Evolutionary conservation across 2,797 vertebrate genomes (phyloP).

Genomic region (Sphenopsis melanotis): DNA sequence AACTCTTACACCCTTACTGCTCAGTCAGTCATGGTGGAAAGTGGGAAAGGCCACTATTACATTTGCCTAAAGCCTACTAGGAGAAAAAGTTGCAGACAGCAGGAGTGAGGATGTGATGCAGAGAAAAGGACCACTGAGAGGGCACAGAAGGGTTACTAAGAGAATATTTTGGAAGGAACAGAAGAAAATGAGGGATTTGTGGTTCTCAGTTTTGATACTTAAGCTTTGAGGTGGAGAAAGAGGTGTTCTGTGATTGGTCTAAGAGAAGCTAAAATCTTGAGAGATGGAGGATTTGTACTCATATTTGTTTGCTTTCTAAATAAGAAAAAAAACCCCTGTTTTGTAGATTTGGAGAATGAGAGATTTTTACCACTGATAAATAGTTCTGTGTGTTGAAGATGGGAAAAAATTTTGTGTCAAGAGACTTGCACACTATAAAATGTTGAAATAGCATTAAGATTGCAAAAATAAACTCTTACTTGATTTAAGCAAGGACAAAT

Average conservation of each 20-base stretch:
- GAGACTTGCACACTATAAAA: background rate
- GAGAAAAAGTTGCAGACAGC: background rate
- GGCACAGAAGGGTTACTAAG: background rate
- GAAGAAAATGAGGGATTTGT: background rate
- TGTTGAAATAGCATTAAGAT: background rate
- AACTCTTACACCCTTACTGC: background rate
- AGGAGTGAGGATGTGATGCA: background rate
- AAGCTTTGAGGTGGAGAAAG: background rate
- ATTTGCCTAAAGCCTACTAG: background rate
- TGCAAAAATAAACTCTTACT: background rate
- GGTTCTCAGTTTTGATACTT: background rate
- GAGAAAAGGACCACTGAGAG: background rate
- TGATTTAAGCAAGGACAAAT: background rate
- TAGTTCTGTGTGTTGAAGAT: background rate
- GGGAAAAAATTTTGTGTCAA: accelerated
- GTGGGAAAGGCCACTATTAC: background rate
- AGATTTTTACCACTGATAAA: background rate
- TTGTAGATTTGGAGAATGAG: background rate
- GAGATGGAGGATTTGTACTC: background rate
- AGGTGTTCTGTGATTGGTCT: background rate
- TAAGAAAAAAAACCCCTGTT: accelerated
- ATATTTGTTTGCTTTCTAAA: background rate
- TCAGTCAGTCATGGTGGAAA: background rate
- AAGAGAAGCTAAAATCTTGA: background rate
- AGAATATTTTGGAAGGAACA: background rate